Conservation (phyloP, 2,888 invertebrate genomes). For the Drosophila borborema region DNA sequence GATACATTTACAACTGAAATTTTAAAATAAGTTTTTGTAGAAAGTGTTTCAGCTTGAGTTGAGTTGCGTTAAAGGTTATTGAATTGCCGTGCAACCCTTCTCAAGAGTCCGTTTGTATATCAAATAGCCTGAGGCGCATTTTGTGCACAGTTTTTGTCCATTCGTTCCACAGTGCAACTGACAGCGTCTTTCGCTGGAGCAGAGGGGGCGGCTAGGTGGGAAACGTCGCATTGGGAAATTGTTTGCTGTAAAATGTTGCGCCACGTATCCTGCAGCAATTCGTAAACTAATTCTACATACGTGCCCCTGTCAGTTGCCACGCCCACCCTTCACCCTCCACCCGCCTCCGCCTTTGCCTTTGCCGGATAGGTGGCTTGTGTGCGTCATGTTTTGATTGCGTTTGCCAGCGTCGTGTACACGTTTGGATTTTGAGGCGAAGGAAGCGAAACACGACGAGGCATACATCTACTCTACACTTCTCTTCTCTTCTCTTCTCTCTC, state of each 20-base stretch:
- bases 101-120: not conserved
- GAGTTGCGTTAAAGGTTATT: not conserved
- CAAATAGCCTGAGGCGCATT: conserved; percentile 9
- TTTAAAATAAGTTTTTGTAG: not conserved
- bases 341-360: not conserved
- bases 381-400: conserved; percentile 80
- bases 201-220: not conserved
- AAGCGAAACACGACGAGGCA: not conserved
- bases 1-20: not conserved
- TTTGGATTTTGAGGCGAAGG: conserved; percentile 40
- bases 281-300: conserved; percentile 81
- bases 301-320: conserved; percentile 72
- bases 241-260: conserved; percentile 78
- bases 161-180: conserved; percentile 52
- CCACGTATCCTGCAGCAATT: conserved; percentile 81
- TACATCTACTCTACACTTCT: conserved; percentile 1
- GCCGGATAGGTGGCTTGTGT: conserved; percentile 43
- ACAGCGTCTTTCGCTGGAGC: conserved; percentile 28
- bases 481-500: not conserved
- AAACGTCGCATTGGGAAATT: conserved; percentile 53
- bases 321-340: not conserved
- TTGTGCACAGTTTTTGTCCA: conserved; percentile 18
- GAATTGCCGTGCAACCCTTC: conserved; percentile 2
- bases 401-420: conserved; percentile 56
- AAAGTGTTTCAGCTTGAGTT: not conserved